These are phyloP conservation scores for Rattus norvegicus DNA, from an alignment of 2,113 vertebrate species.

Conservation along the genomic window GRCr8 NC_086028.1:72544001-72544500, in stretches of 20 bases:
- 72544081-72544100: neutral
- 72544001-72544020: neutral
- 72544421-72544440: neutral
- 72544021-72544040: neutral
- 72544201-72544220: neutral
- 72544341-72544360: neutral
- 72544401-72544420: neutral
- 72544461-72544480: neutral
- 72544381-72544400: neutral
- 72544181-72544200: neutral
- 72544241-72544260: neutral
- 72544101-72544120: neutral
- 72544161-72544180: neutral
- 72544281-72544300: neutral
- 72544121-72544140: neutral
- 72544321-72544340: neutral
- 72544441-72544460: neutral
- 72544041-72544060: neutral
- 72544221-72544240: neutral
- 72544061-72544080: neutral
- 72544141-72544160: neutral
- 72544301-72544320: neutral
- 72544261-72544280: neutral
- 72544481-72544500: neutral
- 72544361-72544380: neutral